Percentiles rank a stretch among this genome's conserved stretches.
Conservation (phyloP, 2,888 invertebrate genomes). For the Tachina lurida region DNA sequence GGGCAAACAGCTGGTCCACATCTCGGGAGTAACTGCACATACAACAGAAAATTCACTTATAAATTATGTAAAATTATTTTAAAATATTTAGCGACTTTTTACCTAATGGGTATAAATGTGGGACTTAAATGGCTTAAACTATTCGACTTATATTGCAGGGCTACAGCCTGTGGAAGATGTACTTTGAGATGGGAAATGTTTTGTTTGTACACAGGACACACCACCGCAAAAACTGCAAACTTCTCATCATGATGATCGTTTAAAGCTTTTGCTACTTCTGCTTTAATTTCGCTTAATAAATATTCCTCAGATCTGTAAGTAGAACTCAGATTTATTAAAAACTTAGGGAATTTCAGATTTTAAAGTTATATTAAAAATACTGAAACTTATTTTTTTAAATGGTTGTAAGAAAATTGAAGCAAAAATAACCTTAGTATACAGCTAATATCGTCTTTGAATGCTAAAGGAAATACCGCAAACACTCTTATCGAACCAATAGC, state of each 20-base stretch:
- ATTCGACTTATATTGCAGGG: constrained; percentile 78
- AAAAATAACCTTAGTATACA: constrained; percentile 77
- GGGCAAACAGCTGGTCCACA: constrained; percentile 76
- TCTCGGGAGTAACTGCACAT: constrained; percentile 77
- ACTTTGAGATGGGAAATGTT: constrained; percentile 64
- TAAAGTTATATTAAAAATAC: too few relatives aligned
- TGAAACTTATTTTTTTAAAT: too few relatives aligned
- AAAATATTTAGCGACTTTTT: constrained; percentile 17
- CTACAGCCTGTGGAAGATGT: constrained; percentile 79
- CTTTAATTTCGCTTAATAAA: constrained; percentile 75
- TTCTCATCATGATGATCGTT: constrained; percentile 83
- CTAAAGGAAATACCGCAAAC: constrained; percentile 78
- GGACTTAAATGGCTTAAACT: constrained; percentile 78
- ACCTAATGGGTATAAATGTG: constrained; percentile 81
- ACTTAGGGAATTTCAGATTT: not conserved
- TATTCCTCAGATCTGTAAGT: constrained; percentile 77
- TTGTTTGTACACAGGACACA: constrained; percentile 78
- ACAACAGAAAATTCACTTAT: not conserved
- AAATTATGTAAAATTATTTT: not conserved
- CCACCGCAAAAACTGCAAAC: constrained; percentile 82
- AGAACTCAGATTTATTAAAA: not conserved
- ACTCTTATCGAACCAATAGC: constrained; percentile 77
- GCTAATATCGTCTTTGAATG: constrained; percentile 74
- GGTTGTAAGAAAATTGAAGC: too few relatives aligned
- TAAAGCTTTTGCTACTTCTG: constrained; percentile 81